Conservation (phyloP, 2,113 vertebrate species). For the Aptenodytes patagonicus region DNA sequence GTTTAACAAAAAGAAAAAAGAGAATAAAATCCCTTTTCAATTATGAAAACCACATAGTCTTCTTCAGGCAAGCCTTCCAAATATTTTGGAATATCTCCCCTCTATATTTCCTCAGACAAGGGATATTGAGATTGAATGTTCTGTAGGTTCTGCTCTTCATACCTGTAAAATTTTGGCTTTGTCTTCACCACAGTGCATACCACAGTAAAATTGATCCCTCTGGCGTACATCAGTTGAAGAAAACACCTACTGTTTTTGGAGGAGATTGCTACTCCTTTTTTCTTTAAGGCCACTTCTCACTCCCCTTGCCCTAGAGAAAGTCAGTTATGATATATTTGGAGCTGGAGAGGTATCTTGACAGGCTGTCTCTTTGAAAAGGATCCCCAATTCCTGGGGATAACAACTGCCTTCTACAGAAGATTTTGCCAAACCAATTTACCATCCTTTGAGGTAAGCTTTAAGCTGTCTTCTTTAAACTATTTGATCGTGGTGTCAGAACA, state of each 20-base stretch:
- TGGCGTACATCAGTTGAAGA: not conserved
- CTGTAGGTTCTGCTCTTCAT: not conserved
- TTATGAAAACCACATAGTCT: not conserved
- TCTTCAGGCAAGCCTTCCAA: not conserved
- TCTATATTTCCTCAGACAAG: not conserved
- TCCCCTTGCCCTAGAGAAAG: not conserved
- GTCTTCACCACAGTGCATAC: not conserved
- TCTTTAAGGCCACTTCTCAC: not conserved
- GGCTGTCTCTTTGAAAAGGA: not conserved
- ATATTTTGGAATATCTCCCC: not conserved
- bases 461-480: not conserved
- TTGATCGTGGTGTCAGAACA: not conserved
- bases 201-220: not conserved
- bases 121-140: not conserved
- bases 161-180: not conserved
- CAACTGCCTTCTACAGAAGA: not conserved
- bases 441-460: not conserved
- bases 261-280: not conserved
- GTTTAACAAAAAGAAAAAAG: not conserved
- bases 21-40: not conserved
- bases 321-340: not conserved
- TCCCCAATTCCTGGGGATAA: not conserved
- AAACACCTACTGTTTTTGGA: not conserved
- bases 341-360: not conserved
- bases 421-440: not conserved